Base-by-base conservation (phyloP, 2,888 invertebrate species). In the Dryococelus australis region DNA sequence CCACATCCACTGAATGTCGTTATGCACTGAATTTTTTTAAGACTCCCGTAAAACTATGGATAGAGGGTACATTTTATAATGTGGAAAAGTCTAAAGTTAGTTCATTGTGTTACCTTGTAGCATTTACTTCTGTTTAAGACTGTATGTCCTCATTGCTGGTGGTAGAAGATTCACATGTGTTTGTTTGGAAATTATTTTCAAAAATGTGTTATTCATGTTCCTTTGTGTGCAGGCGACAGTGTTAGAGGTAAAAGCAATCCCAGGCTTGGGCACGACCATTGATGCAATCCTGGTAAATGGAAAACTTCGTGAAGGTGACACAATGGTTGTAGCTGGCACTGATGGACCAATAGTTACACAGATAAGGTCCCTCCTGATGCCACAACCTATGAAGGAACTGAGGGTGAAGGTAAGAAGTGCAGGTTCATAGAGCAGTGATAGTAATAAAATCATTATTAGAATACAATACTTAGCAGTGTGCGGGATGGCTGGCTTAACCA, bases 271-370 rank as follows among this genome's bases (percentile, higher is more conserved):
- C 86, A 99, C 99, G 85, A 99, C 99, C 3, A 98, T 99, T 90
- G 99, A 99, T 94, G 98, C 99, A 35, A 99, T 99, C 92, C 94
- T 99, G 88, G 98, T 99, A 87, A 99, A 99, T 93, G 99, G 99
- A 26, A 96, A 95, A n/a, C 93, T 99, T 65, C 94, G 94, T 85
- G 99, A 99, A 92, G 98, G 99, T 0, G 98, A 99, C 91, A 98
- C 98, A 0, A 96, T 99, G 93, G 95, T 99, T 47, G 93, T 99
- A 87, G 99, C 99, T 0, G 99, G 99, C 84, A 98, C 99, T 0
- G 99, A 99, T 91, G 99, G 99, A 0, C 98, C 99, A 0, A 98
- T 99, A 89, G 97, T 98, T 47, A 99, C 99, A 0, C 98, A 98
- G 93, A 98, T 99, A 89, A 95, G 99, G 85, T 99, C 99, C 0